Base-by-base conservation (phyloP, 2,888 invertebrate species). In the Cyrtodaria siliqua region DNA sequence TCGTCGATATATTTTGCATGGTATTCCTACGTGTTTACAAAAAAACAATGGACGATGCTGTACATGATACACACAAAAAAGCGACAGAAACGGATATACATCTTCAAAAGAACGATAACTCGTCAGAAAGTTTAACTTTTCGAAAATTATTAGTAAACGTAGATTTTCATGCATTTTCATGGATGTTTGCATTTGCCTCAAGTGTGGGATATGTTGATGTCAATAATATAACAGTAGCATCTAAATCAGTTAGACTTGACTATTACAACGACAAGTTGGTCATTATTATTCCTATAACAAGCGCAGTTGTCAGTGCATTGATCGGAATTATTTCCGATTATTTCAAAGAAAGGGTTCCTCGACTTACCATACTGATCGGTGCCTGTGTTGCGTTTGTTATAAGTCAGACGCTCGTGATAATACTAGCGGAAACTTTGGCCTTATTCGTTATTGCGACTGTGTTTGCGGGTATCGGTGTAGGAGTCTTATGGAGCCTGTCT, bases 121-220 rank as follows among this genome's bases (percentile, higher is more conserved):
- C 33, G 33, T n/a, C n/a, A n/a, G n/a, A n/a, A n/a, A 33, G 12
- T 20, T 38, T 80, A 50, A 52, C 76, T 9, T 40, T 85, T 9
- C 57, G 47, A 20, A 53, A 83, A 64, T 61, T 82, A 33, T 47
- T 85, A 14, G 38, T 55, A 23, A 77, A 73, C 40, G 4, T 75
- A 1, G 76, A 83, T 52, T 85, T 63, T 56, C 77, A 83, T n/a
- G 18, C 79, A 2, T 71, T 83, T 24, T 56, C 64, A 2, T 79
- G 83, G 78, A 68, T 78, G 64, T 70, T 84, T 29, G 75, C 78
- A 2, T 86, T 84, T 55, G 74, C 82, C 16, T 81, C 86, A 6
- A 50, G 62, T 18, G 79, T 86, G 16, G 83, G 84, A 8, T 57
- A 83, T 9, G 82, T 83, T 2, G 83, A 75, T 57, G 73, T 70